Percentiles rank a stretch among this genome's conserved stretches.
phyloP scores from a whole-genome alignment of 2,113 vertebrate species.

The Centropus unirufus region DNA sequence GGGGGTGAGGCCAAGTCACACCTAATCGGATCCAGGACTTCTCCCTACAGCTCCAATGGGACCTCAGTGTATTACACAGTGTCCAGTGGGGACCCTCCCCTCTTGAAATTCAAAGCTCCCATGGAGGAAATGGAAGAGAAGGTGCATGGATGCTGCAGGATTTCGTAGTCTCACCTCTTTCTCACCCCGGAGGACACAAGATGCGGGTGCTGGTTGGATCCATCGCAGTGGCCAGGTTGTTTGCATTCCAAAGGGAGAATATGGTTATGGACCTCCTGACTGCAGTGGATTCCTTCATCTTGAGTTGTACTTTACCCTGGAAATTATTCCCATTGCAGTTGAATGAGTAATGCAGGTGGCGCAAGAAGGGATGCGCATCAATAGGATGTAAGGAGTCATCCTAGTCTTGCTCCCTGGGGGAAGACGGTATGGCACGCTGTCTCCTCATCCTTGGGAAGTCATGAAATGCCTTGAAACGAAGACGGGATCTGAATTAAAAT shows the following conservation, averaged over 20 bases:
- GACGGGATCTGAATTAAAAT: constrained; percentile 8
- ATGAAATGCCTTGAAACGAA: constrained; percentile 14
- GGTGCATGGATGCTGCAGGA: constrained; percentile 88
- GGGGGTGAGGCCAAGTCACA: constrained; percentile 83
- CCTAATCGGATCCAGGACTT: constrained; percentile 82
- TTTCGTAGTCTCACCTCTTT: constrained; percentile 80
- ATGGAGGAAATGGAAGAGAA: constrained; percentile 90
- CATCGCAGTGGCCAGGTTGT: neutral
- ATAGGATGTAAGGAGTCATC: neutral
- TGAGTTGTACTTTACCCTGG: constrained; percentile 24
- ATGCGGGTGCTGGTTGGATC: constrained; percentile 1
- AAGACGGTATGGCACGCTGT: neutral
- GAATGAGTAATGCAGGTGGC: constrained; percentile 15
- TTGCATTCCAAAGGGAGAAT: constrained; percentile 28
- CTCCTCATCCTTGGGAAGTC: neutral
- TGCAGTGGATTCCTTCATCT: neutral
- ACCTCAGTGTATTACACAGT: constrained; percentile 91
- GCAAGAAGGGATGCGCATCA: neutral
- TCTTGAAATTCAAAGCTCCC: constrained; percentile 93
- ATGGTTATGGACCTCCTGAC: constrained; percentile 20
- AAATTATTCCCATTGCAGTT: constrained; percentile 11
- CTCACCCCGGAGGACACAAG: neutral
- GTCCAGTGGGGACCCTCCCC: constrained; percentile 92
- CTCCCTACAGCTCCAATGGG: constrained; percentile 91
- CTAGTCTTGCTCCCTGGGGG: neutral